phyloP scores from a whole-genome alignment of 2,113 vertebrate genomes.

The Leucopsar rothschildi region DNA sequence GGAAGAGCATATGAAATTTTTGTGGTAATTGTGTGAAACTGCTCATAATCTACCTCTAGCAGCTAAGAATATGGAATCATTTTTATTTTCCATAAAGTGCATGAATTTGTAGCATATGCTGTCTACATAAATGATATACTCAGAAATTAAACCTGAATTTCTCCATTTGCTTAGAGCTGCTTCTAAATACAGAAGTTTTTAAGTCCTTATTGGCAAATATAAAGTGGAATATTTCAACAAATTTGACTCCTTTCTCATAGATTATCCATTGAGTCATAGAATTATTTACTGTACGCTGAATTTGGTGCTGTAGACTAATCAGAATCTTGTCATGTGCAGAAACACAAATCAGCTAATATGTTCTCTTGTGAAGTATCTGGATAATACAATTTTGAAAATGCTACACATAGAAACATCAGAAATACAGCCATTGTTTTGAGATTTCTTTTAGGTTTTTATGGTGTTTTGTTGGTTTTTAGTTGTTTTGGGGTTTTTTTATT shows the following conservation, averaged over 20 bases:
- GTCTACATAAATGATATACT: neutral
- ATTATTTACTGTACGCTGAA: neutral
- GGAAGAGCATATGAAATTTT: neutral
- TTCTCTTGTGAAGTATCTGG: neutral
- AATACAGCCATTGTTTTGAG: neutral
- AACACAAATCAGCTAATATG: slow-evolving; percentile 4
- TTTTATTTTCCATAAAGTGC: neutral
- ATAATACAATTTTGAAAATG: neutral
- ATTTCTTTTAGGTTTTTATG: neutral
- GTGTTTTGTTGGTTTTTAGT: neutral
- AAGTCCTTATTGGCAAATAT: neutral
- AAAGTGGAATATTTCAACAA: neutral
- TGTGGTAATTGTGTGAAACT: neutral
- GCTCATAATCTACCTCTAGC: neutral
- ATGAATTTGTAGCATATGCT: neutral
- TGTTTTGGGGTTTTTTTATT: neutral
- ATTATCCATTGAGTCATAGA: neutral
- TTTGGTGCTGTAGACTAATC: neutral
- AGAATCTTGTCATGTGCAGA: slow-evolving; percentile 59
- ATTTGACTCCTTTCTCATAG: neutral
- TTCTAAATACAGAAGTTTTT: neutral
- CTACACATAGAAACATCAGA: neutral
- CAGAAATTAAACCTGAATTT: neutral
- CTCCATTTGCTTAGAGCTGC: neutral
- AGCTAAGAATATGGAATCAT: neutral